These are phyloP conservation scores for Dromius quadrimaculatus DNA, from an alignment of 2,888 invertebrate genomes.

Conservation along the genomic window DNA sequence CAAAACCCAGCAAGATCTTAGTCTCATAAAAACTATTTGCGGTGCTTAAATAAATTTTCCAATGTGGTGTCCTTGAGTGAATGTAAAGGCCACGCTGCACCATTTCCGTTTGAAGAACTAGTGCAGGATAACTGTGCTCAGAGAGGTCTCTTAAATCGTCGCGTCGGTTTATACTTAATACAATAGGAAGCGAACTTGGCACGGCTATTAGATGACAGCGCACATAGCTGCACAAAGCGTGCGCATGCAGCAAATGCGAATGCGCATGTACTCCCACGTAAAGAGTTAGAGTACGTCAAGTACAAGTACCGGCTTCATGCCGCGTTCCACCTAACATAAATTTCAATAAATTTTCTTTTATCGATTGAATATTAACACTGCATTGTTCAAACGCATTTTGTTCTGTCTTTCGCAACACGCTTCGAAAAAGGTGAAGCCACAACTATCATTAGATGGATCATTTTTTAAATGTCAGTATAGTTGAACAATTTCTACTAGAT, in stretches of 20 bases:
- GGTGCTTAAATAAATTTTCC: not conserved
- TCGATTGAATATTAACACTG: constrained; percentile 35
- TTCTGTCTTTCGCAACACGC: not conserved
- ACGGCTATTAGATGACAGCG: constrained; percentile 33
- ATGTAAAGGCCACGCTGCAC: constrained; percentile 13
- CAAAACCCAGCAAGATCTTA: too few species aligned
- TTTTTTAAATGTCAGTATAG: too few species aligned
- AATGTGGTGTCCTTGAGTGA: constrained; percentile 7
- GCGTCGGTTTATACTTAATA: not conserved
- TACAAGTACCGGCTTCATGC: constrained; percentile 13
- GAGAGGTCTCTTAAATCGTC: constrained; percentile 3
- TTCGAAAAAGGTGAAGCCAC: too few species aligned
- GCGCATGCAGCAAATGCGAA: not conserved
- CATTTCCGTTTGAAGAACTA: constrained; percentile 14
- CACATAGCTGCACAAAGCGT: constrained; percentile 1
- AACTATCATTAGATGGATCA: too few species aligned
- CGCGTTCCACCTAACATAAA: constrained; percentile 25
- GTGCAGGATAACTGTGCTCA: constrained; percentile 27
- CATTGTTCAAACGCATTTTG: constrained; percentile 26
- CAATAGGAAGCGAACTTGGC: constrained; percentile 30
- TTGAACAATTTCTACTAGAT: too few species aligned
- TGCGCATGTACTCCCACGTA: constrained; percentile 28
- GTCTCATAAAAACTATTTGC: too few species aligned
- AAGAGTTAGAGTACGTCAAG: not conserved
- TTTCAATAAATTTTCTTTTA: constrained; percentile 42